A percentile compares a stretch with the other conserved stretches of the same genome.
These are phyloP conservation scores for Gymnothorax javanicus DNA, from an alignment of 2,797 vertebrate species.

Conservation along the genomic window DNA sequence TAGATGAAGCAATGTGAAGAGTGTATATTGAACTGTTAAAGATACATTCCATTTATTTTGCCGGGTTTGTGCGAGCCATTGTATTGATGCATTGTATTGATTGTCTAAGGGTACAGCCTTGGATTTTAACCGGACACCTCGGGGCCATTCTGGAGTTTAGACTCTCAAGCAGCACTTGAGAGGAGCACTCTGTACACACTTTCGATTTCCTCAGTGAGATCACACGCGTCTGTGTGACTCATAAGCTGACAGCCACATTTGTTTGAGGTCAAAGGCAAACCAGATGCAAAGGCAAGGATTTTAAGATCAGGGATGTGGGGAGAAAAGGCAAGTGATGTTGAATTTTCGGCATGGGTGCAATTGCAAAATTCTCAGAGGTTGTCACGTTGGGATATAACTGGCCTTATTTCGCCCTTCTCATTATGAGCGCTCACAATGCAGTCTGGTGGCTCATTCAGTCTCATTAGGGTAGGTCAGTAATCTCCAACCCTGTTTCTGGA, in stretches of 20 bases:
- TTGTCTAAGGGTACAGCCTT: too few relatives aligned
- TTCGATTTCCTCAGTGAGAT: not conserved
- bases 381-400: not conserved
- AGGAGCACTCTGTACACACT: not conserved
- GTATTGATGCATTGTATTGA: too few relatives aligned
- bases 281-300: not conserved
- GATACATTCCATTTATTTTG: too few relatives aligned
- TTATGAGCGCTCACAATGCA: not conserved
- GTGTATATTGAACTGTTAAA: too few relatives aligned
- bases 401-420: not conserved
- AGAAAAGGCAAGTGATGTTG: not conserved
- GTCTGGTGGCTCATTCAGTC: not conserved
- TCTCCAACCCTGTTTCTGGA: too few relatives aligned
- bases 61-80: too few relatives aligned
- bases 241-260: not conserved
- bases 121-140: too few relatives aligned
- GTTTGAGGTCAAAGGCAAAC: not conserved
- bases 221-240: not conserved
- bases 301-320: not conserved
- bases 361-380: not conserved
- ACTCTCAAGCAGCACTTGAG: not conserved
- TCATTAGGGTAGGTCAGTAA: not conserved
- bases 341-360: not conserved
- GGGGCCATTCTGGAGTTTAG: too few relatives aligned
- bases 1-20: too few relatives aligned